These are phyloP conservation scores for Timema cristinae DNA, from an alignment of 2,888 invertebrate genomes.

Conservation along the genomic window DNA sequence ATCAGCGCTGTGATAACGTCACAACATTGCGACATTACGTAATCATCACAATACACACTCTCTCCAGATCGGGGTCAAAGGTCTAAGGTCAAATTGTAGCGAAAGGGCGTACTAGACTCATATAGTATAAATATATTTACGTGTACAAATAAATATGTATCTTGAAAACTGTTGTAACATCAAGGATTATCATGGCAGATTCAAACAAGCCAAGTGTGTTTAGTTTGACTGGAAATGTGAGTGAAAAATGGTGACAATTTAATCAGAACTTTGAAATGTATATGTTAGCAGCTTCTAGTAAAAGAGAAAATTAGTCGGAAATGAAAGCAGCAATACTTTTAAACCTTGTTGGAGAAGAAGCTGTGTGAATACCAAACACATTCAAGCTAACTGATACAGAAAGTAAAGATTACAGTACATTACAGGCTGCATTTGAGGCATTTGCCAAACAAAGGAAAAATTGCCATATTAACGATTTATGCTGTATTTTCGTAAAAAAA, in stretches of 20 bases:
- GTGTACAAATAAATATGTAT: too few relatives aligned
- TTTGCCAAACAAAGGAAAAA: constrained; percentile 6
- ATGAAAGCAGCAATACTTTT: not conserved
- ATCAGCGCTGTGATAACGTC: too few relatives aligned
- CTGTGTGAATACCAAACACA: not conserved
- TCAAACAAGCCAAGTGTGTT: not conserved
- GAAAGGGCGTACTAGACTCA: too few relatives aligned
- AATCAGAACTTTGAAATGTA: constrained; percentile 9
- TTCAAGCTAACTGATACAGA: constrained; percentile 1
- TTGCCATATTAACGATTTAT: not conserved
- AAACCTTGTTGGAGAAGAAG: constrained; percentile 1
- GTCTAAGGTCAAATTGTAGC: too few relatives aligned
- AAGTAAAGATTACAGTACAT: not conserved
- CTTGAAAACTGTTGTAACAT: too few relatives aligned
- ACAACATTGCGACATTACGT: too few relatives aligned
- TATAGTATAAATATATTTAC: too few relatives aligned
- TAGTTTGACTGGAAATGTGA: not conserved
- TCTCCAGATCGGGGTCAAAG: too few relatives aligned
- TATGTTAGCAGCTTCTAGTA: not conserved
- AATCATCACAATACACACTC: too few relatives aligned
- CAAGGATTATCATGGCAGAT: not conserved
- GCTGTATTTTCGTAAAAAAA: not conserved
- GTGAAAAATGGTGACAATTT: not conserved
- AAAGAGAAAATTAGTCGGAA: not conserved
- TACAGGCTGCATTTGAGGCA: constrained; percentile 3